A percentile compares a stretch with the other conserved stretches of the same genome.
Conservation (phyloP, 1,140 invertebrate genomes). For the Drosophila prosaltans region DNA sequence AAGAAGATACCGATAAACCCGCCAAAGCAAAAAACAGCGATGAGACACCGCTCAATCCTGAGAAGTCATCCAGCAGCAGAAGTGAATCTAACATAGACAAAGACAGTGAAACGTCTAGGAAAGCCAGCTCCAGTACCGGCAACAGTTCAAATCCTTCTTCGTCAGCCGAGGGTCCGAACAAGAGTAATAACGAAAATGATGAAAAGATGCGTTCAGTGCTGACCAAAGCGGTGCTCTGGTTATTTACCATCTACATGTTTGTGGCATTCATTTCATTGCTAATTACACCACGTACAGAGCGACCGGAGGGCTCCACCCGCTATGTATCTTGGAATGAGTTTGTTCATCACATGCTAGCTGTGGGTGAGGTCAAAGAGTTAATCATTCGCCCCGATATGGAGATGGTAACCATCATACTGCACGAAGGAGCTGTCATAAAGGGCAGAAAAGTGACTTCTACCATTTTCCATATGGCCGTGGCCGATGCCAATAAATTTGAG, state of each 20-base stretch:
- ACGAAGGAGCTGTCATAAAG: constrained; percentile 94
- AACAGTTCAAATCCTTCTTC: constrained; percentile 6
- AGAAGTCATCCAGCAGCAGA: constrained; percentile 8
- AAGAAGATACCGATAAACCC: constrained; percentile 43
- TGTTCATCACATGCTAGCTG: constrained; percentile 94
- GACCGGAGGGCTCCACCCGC: constrained; percentile 86
- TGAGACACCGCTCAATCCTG: background rate
- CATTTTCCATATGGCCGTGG: constrained; percentile 92
- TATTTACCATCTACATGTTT: constrained; percentile 89
- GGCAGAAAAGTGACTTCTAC: constrained; percentile 85
- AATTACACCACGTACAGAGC: constrained; percentile 87
- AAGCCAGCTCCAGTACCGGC: constrained; percentile 25
- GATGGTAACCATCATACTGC: constrained; percentile 91
- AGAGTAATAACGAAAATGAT: constrained; percentile 85
- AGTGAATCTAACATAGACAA: constrained; percentile 12
- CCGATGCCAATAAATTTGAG: constrained; percentile 92
- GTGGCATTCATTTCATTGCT: constrained; percentile 88
- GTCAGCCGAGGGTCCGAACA: constrained; percentile 72
- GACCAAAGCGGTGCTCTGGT: constrained; percentile 90
- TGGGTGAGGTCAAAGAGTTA: constrained; percentile 95
- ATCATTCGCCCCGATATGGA: constrained; percentile 92
- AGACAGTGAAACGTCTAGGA: background rate
- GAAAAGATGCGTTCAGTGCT: constrained; percentile 88
- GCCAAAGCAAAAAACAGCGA: background rate
- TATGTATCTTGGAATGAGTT: constrained; percentile 98